Percentiles rank a stretch among this genome's conserved stretches.
These are phyloP conservation scores for Willowsia nigromaculata DNA, from an alignment of 2,888 invertebrate genomes.

Conservation along the genomic window DNA sequence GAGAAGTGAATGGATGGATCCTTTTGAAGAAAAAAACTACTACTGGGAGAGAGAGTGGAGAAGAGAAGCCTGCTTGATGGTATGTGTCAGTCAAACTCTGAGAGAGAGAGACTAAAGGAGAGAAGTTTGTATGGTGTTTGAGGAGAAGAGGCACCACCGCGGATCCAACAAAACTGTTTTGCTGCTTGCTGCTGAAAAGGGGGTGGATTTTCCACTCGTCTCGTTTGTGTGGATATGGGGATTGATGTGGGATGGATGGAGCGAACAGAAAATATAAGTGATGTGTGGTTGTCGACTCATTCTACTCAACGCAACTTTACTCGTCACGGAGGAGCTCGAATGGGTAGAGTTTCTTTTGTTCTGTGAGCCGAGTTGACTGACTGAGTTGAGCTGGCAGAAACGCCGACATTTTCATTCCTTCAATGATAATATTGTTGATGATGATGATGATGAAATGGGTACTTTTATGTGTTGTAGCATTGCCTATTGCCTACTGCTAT, in stretches of 20 bases:
- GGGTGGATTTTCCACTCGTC: slow-evolving; percentile 72
- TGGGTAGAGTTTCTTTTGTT: slow-evolving; percentile 38
- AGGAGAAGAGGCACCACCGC: not conserved
- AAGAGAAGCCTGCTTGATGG: slow-evolving; percentile 48
- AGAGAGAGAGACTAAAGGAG: not conserved
- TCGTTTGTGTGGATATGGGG: slow-evolving; percentile 50
- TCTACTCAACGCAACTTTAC: slow-evolving; percentile 24
- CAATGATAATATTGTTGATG: slow-evolving; percentile 25
- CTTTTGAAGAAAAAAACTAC: slow-evolving; percentile 29
- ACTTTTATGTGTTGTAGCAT: not conserved
- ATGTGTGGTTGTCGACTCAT: slow-evolving; percentile 43
- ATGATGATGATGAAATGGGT: slow-evolving; percentile 35
- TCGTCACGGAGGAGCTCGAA: not conserved
- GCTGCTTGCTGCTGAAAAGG: slow-evolving; percentile 57
- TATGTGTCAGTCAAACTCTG: slow-evolving; percentile 48
- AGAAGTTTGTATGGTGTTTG: slow-evolving; percentile 32
- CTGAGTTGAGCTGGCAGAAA: not conserved
- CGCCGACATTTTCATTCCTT: slow-evolving; percentile 33
- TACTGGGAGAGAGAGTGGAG: slow-evolving; percentile 17
- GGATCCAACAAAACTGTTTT: slow-evolving; percentile 27
- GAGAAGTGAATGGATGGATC: slow-evolving; percentile 44
- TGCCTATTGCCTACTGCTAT: too few species aligned
- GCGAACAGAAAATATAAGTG: slow-evolving; percentile 12
- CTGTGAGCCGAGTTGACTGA: not conserved
- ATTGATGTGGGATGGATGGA: slow-evolving; percentile 70